A percentile compares a stretch with the other conserved stretches of the same genome.
Evolutionary conservation across 2,113 vertebrate genomes (phyloP).

Genomic region (Paracanthobrama guichenoti): DNA sequence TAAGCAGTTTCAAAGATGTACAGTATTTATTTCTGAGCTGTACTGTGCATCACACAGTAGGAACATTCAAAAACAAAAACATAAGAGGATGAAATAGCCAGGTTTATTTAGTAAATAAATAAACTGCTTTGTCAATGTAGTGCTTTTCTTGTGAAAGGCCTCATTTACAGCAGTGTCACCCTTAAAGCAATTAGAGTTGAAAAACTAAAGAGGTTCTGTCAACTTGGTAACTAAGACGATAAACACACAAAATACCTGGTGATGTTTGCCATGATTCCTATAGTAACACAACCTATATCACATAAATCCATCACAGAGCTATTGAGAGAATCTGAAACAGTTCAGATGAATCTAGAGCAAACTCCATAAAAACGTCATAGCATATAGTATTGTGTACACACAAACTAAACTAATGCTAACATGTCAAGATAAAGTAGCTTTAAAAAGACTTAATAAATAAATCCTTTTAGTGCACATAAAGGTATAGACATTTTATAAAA

Average conservation of each 20-base stretch:
- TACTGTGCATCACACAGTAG: background rate
- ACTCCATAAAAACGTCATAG: background rate
- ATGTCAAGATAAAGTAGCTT: background rate
- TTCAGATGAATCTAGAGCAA: background rate
- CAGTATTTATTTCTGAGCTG: background rate
- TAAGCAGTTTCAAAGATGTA: background rate
- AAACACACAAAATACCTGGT: background rate
- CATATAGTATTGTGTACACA: background rate
- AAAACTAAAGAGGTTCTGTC: background rate
- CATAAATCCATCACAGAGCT: background rate
- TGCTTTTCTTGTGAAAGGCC: background rate
- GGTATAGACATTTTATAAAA: background rate
- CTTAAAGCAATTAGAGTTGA: background rate
- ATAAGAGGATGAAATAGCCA: background rate
- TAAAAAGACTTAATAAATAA: background rate
- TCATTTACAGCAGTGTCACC: background rate
- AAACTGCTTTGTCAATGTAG: background rate
- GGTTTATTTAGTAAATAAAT: background rate
- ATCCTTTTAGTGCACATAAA: background rate
- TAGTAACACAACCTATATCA: background rate
- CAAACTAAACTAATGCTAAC: background rate
- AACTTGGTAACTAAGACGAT: background rate
- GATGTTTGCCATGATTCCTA: background rate
- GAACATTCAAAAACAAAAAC: no score
- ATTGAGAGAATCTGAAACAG: background rate